A percentile compares a stretch with the other conserved stretches of the same genome.
Conservation (phyloP, 2,888 invertebrate genomes). For the Dorcus hopei region DNA sequence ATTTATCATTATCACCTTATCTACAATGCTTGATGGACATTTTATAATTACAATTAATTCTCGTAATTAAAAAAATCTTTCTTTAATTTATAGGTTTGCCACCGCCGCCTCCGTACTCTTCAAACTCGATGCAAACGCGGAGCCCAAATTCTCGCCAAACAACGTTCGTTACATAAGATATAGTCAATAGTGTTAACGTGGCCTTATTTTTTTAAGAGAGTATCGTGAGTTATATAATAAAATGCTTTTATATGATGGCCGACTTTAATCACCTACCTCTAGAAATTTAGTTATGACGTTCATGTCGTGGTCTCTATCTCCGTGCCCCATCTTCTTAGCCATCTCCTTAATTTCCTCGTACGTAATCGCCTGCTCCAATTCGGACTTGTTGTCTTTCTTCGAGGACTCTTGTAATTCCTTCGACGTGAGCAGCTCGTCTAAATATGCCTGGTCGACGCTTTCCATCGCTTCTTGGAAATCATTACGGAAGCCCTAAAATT, state of each 20-base stretch:
- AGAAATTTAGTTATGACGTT: conserved; percentile 83
- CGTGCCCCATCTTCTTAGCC: conserved; percentile 75
- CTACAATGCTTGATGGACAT: too few relatives aligned
- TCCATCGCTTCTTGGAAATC: conserved; percentile 99
- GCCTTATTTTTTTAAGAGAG: background rate
- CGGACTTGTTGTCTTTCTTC: conserved; percentile 49
- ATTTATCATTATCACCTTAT: too few relatives aligned
- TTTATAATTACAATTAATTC: too few relatives aligned
- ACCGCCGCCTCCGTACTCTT: conserved; percentile 16
- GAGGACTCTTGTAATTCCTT: conserved; percentile 50
- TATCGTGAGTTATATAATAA: conserved; percentile 1
- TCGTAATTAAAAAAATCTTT: background rate
- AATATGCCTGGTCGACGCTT: conserved; percentile 92
- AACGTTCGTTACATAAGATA: background rate
- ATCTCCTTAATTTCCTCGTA: conserved; percentile 87
- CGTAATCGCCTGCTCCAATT: conserved; percentile 63
- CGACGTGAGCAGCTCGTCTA: conserved; percentile 78
- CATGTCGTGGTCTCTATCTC: conserved; percentile 83
- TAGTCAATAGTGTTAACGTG: background rate
- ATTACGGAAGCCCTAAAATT: conserved; percentile 80
- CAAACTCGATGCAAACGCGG: background rate
- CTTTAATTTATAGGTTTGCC: conserved; percentile 12
- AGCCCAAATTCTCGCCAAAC: background rate
- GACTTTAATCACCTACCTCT: conserved; percentile 54
- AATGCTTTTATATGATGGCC: background rate